Base-by-base conservation (phyloP, 2,797 vertebrate genomes). In the Neopelma chrysocephalum region DNA sequence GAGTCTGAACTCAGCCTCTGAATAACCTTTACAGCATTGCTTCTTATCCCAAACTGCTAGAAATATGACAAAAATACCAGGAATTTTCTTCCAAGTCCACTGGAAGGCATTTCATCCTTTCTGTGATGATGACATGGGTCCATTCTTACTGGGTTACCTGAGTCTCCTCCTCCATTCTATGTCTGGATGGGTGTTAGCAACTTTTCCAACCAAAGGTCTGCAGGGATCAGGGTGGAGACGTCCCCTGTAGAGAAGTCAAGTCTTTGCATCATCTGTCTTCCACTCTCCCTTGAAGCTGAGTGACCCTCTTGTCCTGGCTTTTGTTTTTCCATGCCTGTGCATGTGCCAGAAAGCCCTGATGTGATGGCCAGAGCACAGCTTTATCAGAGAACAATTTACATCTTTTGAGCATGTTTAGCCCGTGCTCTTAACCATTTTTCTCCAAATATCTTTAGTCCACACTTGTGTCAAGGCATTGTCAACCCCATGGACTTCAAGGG, bases 61-160 rank as follows among this genome's bases (percentile, higher is more conserved):
- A 84, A 90, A 64, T 47, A 12, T 16, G 77, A 64, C 34, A 94
- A 38, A 88, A 93, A 56, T 43, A 65, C 8, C 8, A 50, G 21
- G 19, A 71, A 45, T 83, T 90, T 56, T 81, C 18, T 81, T 58
- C 65, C 53, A 68, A 84, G 19, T 15, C 21, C 29, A 10, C 18
- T 20, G 38, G 47, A 45, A 62, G 60, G 1, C 5, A 10, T 51
- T 66, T 54, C 47, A 29, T 40, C 14, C 21, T 89, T 80, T 72
- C 36, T 62, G 5, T 10, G 34, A 31, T 42, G 13, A 23, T 4
- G 0, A 2, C 0, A 0, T 36, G 21, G 11, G 21, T 66, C 34
- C 0, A 0, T 32, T 29, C 68, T 70, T 56, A 48, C 43, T n/a
- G 60, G 45, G 10, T 57, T 89, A 31, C 64, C 64, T 0, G 1